Percentiles rank a stretch among this genome's conserved stretches.
Conservation (phyloP, 2,888 invertebrate genomes). For the Rapana venosa region DNA sequence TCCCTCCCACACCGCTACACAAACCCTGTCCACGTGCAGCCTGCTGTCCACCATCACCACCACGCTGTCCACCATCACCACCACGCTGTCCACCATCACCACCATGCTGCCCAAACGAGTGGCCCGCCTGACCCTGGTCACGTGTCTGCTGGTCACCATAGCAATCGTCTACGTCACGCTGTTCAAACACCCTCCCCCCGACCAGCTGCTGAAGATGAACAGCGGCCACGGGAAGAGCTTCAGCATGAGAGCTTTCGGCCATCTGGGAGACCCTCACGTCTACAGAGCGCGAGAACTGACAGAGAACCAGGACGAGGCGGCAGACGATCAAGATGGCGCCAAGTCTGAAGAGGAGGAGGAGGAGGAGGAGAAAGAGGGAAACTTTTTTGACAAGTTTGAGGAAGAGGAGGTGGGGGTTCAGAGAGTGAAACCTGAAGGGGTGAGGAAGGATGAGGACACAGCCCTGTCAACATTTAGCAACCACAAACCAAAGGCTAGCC, state of each 20-base stretch:
- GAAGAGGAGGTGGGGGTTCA: not conserved
- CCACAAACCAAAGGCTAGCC: too few relatives aligned
- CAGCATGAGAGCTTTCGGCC: not conserved
- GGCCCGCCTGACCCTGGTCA: not conserved
- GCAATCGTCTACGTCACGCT: conserved; percentile 48
- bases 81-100: not conserved
- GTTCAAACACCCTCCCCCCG: conserved; percentile 53
- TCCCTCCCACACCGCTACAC: too few relatives aligned
- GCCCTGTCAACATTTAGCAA: too few relatives aligned
- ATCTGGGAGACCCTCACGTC: not conserved
- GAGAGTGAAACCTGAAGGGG: not conserved
- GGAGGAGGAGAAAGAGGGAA: not conserved
- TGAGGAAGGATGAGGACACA: not conserved
- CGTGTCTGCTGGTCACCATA: conserved; percentile 34
- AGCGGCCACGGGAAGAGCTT: not conserved
- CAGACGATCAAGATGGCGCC: not conserved
- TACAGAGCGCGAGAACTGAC: not conserved
- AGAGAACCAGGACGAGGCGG: not conserved
- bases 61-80: not conserved
- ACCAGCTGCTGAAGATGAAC: conserved; percentile 49
- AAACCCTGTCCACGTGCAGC: too few relatives aligned
- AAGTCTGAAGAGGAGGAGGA: not conserved
- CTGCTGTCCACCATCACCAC: not conserved
- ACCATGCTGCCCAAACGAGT: conserved; percentile 16
- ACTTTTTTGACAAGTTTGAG: not conserved